Evolutionary conservation across 1,140 invertebrate species (phyloP).

Genomic region (Coboldia fuscipes): DNA sequence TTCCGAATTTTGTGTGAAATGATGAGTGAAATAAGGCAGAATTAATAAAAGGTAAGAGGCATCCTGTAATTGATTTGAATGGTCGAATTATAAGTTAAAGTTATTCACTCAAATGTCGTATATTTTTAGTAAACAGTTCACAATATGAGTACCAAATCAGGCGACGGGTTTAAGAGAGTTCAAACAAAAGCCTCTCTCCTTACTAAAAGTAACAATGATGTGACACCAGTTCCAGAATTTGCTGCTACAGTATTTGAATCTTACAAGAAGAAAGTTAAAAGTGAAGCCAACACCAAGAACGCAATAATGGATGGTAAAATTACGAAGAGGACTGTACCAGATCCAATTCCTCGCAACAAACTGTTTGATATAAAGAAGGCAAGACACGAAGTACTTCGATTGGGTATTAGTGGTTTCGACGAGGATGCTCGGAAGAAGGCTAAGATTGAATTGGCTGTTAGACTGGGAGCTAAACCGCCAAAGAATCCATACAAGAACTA

Average conservation of each 20-base stretch:
- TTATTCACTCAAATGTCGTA: no score
- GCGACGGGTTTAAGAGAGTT: no score
- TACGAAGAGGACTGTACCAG: neutral
- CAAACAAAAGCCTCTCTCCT: slow-evolving; percentile 19
- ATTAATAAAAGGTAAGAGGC: no score
- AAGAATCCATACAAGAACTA: slow-evolving; percentile 34
- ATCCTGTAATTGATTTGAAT: no score
- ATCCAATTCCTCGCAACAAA: neutral
- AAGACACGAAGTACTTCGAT: slow-evolving; percentile 37
- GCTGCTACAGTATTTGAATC: slow-evolving; percentile 15
- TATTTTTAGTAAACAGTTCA: no score
- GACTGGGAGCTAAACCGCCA: slow-evolving; percentile 35
- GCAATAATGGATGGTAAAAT: slow-evolving; percentile 1
- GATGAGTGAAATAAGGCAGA: no score
- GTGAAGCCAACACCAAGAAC: slow-evolving; percentile 4
- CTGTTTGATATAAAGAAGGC: slow-evolving; percentile 32
- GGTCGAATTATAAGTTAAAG: no score
- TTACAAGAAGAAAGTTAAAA: slow-evolving; percentile 14
- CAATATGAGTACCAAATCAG: no score
- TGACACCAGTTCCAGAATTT: slow-evolving; percentile 18
- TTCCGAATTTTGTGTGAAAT: no score
- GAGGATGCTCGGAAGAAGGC: slow-evolving; percentile 29
- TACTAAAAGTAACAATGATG: slow-evolving; percentile 9
- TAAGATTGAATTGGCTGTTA: slow-evolving; percentile 32
- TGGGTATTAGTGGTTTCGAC: slow-evolving; percentile 35